Base-by-base conservation (phyloP, 1,140 invertebrate species). In the Lepidurus apus region DNA sequence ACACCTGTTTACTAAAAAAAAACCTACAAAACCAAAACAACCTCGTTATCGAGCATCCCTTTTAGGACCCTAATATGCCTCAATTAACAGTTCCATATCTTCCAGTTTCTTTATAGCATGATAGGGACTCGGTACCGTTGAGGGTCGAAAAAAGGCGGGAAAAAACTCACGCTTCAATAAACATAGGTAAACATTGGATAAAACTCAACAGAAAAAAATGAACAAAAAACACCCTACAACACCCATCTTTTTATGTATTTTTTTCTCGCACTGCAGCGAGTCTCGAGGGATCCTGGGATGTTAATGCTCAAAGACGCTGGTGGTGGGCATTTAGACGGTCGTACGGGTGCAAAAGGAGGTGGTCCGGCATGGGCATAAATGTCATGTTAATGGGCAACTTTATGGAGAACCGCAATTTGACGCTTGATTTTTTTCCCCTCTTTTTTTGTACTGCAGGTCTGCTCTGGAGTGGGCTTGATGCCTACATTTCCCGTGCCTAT, bases 381-480 rank as follows among this genome's bases (percentile, higher is more conserved):
- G 53, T 65, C 53, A 65, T 65, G 53, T 65, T 65, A 65, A 65
- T 65, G 53, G 53, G 53, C 13, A 65, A 65, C 53, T 65, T 65
- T 65, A 65, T 65, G 53, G 53, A 65, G 53, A 65, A 65, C 53
- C 53, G 53, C 53, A 65, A 65, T 65, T 65, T 65, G 53, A 65
- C 53, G 53, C 53, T 65, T 65, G 10, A 65, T 65, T 65, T 65
- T 65, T 65, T 65, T n/a, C 53, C 21, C 53, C 21, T 21, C 53
- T n/a, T 1, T 65, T 65, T 65, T 65, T n/a, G 7, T 65, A 7
- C 21, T 21, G 53, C 53, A 34, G 34, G 34, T 34, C 4, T 3
- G 17, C 53, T 21, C 21, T 2, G 53, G 7, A 65, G 53, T 21
- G 53, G 53, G 21, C 53, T 21, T 7, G 10, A 65, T 65, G 17